Percentiles rank a stretch among this genome's conserved stretches.
These are phyloP conservation scores for Hemitrygon akajei DNA, from an alignment of 2,797 vertebrate species.

Conservation along the genomic window DNA sequence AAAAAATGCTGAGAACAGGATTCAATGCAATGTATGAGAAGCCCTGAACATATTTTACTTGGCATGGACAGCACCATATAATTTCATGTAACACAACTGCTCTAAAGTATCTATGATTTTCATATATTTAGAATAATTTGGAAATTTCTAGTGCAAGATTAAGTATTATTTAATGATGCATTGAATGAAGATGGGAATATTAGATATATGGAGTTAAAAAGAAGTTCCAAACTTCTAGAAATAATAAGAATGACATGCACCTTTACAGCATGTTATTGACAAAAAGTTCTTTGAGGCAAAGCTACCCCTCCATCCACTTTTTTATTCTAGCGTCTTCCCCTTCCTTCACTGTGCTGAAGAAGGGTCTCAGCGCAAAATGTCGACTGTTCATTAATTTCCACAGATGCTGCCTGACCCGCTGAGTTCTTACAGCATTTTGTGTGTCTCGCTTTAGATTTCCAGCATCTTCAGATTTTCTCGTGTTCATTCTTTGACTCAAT, in stretches of 20 bases:
- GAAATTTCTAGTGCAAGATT: not conserved
- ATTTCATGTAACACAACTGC: not conserved
- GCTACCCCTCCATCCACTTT: no score
- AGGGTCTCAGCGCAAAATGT: no score
- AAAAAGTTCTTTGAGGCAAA: not conserved
- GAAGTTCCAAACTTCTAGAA: not conserved
- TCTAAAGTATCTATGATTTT: not conserved
- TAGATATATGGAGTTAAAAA: not conserved
- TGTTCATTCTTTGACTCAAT: not conserved
- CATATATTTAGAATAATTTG: not conserved
- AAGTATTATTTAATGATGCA: not conserved
- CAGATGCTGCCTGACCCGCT: no score
- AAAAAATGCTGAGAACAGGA: not conserved
- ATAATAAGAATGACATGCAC: not conserved
- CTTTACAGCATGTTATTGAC: not conserved
- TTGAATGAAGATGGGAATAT: not conserved
- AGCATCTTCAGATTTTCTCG: no score
- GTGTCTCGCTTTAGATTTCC: no score
- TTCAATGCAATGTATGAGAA: not conserved
- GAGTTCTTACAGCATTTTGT: no score
- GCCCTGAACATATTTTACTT: not conserved
- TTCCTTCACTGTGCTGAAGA: no score
- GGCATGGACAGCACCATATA: not conserved
- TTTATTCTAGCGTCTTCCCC: no score
- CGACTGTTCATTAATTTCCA: no score